Percentiles rank a stretch among this genome's conserved stretches.
Evolutionary conservation across 2,113 vertebrate species (phyloP).

Genomic region (Megatriorchis doriae): DNA sequence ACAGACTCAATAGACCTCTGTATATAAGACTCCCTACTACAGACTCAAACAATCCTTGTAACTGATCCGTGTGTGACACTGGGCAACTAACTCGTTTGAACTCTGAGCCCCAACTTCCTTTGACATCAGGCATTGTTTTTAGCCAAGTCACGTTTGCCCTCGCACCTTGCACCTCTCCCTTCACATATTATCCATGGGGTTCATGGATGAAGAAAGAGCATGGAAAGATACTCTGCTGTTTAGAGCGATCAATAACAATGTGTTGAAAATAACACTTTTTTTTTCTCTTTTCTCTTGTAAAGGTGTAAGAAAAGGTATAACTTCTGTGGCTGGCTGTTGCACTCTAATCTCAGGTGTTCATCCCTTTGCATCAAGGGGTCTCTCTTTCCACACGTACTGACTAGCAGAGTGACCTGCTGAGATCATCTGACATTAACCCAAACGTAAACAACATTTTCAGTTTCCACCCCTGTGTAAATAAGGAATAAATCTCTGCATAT

Average conservation of each 20-base stretch:
- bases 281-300: neutral
- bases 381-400: neutral
- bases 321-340: neutral
- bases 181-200: neutral
- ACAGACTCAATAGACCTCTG: neutral
- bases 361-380: neutral
- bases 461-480: neutral
- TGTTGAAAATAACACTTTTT: neutral
- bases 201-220: neutral
- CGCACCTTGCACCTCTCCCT: neutral
- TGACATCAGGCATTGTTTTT: neutral
- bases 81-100: neutral
- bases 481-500: neutral
- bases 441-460: neutral
- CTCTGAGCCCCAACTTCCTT: neutral
- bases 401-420: neutral
- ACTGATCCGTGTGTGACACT: neutral
- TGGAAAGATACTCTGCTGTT: neutral
- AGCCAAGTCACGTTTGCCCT: accelerated
- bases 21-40: accelerated
- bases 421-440: neutral
- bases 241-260: neutral
- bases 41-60: neutral
- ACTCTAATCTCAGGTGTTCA: neutral
- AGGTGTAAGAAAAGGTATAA: neutral